Evolutionary conservation across 1,140 invertebrate genomes (phyloP), one percentile per base, ranked within the genome.

Genomic region (Armadillidium nasatum): DNA sequence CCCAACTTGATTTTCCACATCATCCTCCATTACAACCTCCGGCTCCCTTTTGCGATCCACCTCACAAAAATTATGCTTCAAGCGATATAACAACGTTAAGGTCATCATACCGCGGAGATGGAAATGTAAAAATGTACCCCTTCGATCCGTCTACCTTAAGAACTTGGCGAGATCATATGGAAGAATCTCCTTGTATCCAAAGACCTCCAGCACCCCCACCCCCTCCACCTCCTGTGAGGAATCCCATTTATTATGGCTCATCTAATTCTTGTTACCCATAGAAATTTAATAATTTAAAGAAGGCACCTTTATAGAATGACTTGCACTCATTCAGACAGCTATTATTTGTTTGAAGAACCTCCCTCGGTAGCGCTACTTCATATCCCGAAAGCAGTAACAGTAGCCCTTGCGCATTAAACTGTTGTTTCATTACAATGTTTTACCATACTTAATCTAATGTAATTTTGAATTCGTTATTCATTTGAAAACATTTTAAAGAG

Each of bases 1-100:
- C 74, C 3, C 50, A 60, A 10, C 71, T 72, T 13, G 77, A 78
- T 22, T 60, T 60, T 60, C 50, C 50, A 15, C 50, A 60, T 60
- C 50, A 60, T 19, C 50, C 50, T 60, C 33, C 33, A 33, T 60
- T 60, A 19, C 50, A 60, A 7, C 50, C 50, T 19, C 50, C 50
- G 11, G 11, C 50, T 60, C 50, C 50, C 50, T 60, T 60, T 19
- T 60, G 50, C 50, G 50, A 60, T 7, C 50, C 50, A 13, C 50
- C 50, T 19, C 11, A 60, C 19, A 60, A 60, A 60, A 13, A 13
- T 19, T 60, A 60, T 19, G 11, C 50, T 60, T 2, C 2, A 2
- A 60, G 7, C 19, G 50, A 60, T 19, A 60, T 60, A 13, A 60
- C 50, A 19, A 60, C 50, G 11, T 7, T 60, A 1, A 60, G 50